Percentiles rank a stretch among this genome's conserved stretches.
phyloP scores from a whole-genome alignment of 2,797 vertebrate genomes.

The Neosilurus hyrtlii region DNA sequence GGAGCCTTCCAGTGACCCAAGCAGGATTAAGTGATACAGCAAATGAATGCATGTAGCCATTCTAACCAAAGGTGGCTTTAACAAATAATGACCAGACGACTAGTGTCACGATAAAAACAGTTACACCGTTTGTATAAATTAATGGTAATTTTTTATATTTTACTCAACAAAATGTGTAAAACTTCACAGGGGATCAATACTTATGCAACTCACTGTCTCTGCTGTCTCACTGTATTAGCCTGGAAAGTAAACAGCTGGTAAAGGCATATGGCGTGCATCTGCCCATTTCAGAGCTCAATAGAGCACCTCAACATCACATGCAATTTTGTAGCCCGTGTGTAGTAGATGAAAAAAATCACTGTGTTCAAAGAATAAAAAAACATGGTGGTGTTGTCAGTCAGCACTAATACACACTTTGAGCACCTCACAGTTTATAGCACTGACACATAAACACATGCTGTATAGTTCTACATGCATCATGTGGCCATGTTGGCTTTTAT shows the following conservation, averaged over 20 bases:
- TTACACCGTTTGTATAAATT: background rate
- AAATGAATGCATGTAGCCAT: too few species aligned
- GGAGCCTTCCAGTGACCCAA: too few species aligned
- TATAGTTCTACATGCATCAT: background rate
- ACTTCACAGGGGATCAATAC: background rate
- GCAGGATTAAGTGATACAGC: too few species aligned
- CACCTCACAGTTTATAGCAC: background rate
- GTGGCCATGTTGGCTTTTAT: background rate
- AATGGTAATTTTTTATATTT: background rate
- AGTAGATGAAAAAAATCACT: background rate
- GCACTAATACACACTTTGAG: background rate
- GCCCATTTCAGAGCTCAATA: background rate
- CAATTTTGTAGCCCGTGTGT: too few species aligned
- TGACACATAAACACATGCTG: background rate
- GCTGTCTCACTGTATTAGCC: background rate
- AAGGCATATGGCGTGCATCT: background rate
- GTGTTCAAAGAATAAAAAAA: background rate
- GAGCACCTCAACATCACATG: too few species aligned
- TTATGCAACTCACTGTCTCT: background rate
- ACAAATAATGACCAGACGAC: too few species aligned
- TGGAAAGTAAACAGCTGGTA: background rate
- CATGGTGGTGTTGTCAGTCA: background rate
- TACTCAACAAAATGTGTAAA: background rate
- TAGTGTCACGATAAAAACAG: background rate
- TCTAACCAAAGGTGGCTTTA: background rate